Evolutionary conservation across 2,888 invertebrate genomes (phyloP).

Genomic region (Brachyptera putata): DNA sequence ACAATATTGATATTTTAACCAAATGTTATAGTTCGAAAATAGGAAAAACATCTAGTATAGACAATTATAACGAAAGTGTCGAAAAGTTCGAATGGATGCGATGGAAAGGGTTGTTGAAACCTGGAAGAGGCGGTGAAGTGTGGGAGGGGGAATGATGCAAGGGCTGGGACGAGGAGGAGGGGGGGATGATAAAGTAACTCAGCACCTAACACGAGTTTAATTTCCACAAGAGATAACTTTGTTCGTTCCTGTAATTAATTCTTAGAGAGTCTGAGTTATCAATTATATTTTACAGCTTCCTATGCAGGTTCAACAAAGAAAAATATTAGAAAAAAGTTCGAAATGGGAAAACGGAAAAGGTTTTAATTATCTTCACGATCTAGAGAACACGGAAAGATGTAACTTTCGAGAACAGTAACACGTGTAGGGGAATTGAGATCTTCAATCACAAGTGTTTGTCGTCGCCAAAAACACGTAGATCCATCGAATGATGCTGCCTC

Average conservation of each 20-base stretch:
- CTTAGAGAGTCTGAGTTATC: slow-evolving; percentile 24
- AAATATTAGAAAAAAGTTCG: slow-evolving; percentile 13
- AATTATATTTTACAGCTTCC: slow-evolving; percentile 26
- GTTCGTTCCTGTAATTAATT: slow-evolving; percentile 28
- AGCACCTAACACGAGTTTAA: slow-evolving; percentile 17
- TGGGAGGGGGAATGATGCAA: no score
- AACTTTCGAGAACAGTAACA: neutral
- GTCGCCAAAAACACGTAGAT: no score
- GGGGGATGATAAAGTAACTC: slow-evolving; percentile 14
- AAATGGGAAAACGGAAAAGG: neutral
- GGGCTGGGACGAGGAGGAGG: neutral
- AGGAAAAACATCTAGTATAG: no score
- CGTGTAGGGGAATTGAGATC: neutral
- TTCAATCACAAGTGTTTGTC: no score
- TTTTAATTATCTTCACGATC: slow-evolving; percentile 12
- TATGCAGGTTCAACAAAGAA: slow-evolving; percentile 19
- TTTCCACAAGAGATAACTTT: slow-evolving; percentile 26
- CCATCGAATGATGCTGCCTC: no score
- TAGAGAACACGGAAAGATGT: neutral
- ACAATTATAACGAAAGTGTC: no score
- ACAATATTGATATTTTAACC: no score
- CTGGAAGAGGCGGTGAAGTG: no score
- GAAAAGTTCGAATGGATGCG: no score
- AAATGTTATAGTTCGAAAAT: no score
- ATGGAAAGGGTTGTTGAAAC: no score